phyloP scores from a whole-genome alignment of 1,140 invertebrate species.

The Leptinotarsa texana region DNA sequence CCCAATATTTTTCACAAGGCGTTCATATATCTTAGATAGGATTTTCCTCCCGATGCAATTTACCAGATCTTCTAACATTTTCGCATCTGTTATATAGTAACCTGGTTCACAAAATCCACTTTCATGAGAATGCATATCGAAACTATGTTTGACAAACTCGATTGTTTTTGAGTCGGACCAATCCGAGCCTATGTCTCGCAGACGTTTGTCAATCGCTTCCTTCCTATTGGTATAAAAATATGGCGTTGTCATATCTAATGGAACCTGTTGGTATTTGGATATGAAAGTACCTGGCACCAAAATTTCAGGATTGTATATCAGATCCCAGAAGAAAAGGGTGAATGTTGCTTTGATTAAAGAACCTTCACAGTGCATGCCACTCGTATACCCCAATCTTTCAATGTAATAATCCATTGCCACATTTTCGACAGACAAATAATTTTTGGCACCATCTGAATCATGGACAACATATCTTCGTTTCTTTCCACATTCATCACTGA shows the following conservation, averaged over 20 bases:
- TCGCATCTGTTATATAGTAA: slow-evolving; percentile 27
- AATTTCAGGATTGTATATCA: slow-evolving; percentile 43
- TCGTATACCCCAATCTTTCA: slow-evolving; percentile 35
- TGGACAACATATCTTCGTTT: slow-evolving; percentile 36
- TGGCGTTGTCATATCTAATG: slow-evolving; percentile 45
- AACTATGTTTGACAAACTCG: slow-evolving; percentile 34
- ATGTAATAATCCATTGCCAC: slow-evolving; percentile 42
- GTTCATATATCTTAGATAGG: slow-evolving; percentile 40
- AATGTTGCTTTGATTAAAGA: slow-evolving; percentile 38
- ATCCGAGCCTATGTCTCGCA: slow-evolving; percentile 37
- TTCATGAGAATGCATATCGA: slow-evolving; percentile 35
- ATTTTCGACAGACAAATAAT: slow-evolving; percentile 40
- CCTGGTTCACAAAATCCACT: slow-evolving; percentile 8
- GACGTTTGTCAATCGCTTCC: slow-evolving; percentile 41
- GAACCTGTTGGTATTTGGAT: slow-evolving; percentile 41
- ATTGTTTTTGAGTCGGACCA: slow-evolving; percentile 38
- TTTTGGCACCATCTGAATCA: slow-evolving; percentile 30
- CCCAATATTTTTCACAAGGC: slow-evolving; percentile 42
- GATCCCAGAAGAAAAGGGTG: slow-evolving; percentile 50
- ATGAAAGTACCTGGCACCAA: slow-evolving; percentile 43
- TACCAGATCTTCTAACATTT: slow-evolving; percentile 33
- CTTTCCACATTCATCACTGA: slow-evolving; percentile 31
- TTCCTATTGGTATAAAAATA: slow-evolving; percentile 49
- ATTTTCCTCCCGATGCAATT: slow-evolving; percentile 41
- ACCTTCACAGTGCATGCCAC: slow-evolving; percentile 48